phyloP scores from a whole-genome alignment of 2,113 vertebrate genomes.

The Marmota flaviventris region DNA sequence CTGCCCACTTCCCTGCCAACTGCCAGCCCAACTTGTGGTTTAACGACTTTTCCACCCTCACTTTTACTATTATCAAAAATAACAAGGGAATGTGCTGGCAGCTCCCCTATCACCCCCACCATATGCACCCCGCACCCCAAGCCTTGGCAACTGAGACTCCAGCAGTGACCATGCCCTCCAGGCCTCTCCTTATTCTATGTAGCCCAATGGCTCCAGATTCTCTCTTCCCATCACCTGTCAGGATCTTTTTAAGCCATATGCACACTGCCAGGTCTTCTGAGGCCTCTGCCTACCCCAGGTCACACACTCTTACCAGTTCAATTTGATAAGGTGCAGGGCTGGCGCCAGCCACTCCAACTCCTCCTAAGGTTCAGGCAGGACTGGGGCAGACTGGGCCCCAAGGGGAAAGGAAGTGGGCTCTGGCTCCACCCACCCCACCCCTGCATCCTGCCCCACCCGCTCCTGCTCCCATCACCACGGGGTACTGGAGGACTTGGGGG shows the following conservation, averaged over 20 bases:
- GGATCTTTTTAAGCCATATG: background rate
- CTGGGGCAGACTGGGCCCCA: slow-evolving; percentile 60
- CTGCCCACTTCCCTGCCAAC: slow-evolving; percentile 79
- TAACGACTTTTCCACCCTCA: slow-evolving; percentile 70
- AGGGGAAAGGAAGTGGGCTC: slow-evolving; percentile 80
- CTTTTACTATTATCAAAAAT: slow-evolving; percentile 60
- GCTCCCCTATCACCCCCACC: background rate
- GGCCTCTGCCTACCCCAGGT: background rate
- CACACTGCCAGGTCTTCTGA: background rate
- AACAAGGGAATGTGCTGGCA: background rate
- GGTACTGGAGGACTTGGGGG: background rate
- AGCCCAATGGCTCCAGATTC: background rate
- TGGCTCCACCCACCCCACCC: slow-evolving; percentile 78
- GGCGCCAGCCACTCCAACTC: background rate
- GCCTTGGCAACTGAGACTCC: background rate
- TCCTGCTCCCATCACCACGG: background rate
- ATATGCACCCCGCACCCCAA: background rate
- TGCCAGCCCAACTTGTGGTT: slow-evolving; percentile 67
- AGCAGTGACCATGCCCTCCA: background rate
- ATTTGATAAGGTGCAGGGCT: background rate
- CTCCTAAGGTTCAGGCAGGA: slow-evolving; percentile 35
- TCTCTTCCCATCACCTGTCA: background rate
- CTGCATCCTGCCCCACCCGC: slow-evolving; percentile 76
- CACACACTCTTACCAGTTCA: slow-evolving; percentile 49
- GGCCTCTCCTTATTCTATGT: background rate